Conservation (phyloP, 2,888 invertebrate species). For the Yponomeuta cagnagella region DNA sequence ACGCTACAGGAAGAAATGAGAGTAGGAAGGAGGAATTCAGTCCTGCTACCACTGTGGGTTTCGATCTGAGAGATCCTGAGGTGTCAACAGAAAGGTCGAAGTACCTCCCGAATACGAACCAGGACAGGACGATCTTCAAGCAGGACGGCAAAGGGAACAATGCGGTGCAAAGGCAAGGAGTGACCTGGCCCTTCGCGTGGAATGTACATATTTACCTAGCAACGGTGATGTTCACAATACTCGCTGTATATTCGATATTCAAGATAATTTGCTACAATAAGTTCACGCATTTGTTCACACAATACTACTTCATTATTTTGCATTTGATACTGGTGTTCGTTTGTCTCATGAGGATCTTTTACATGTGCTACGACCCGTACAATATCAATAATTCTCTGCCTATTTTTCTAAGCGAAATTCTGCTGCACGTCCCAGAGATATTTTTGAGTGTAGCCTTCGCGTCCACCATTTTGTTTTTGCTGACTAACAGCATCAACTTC, state of each 20-base stretch:
- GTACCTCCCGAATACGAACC: conserved; percentile 75
- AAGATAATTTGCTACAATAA: conserved; percentile 91
- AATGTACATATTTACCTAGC: conserved; percentile 93
- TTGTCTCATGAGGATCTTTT: conserved; percentile 88
- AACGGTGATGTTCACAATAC: conserved; percentile 87
- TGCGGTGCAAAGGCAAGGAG: conserved; percentile 66
- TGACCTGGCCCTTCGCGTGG: conserved; percentile 91
- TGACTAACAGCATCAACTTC: conserved; percentile 86
- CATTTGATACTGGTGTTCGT: conserved; percentile 89
- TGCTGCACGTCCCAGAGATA: conserved; percentile 90
- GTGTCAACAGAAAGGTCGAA: conserved; percentile 75
- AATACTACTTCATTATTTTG: conserved; percentile 90
- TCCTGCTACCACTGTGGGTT: conserved; percentile 65
- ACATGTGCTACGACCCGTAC: conserved; percentile 93
- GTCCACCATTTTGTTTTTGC: conserved; percentile 88
- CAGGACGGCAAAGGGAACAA: conserved; percentile 56
- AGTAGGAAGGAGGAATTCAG: conserved; percentile 55
- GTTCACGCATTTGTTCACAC: conserved; percentile 89
- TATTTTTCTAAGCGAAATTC: conserved; percentile 84
- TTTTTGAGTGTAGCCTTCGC: conserved; percentile 93
- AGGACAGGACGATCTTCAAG: conserved; percentile 60
- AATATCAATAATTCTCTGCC: conserved; percentile 89
- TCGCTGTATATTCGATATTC: conserved; percentile 90
- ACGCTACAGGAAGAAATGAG: conserved; percentile 61
- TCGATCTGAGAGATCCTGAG: conserved; percentile 64